Base-by-base conservation (phyloP, 2,113 vertebrate genomes). In the Cynoglossus semilaevis region DNA sequence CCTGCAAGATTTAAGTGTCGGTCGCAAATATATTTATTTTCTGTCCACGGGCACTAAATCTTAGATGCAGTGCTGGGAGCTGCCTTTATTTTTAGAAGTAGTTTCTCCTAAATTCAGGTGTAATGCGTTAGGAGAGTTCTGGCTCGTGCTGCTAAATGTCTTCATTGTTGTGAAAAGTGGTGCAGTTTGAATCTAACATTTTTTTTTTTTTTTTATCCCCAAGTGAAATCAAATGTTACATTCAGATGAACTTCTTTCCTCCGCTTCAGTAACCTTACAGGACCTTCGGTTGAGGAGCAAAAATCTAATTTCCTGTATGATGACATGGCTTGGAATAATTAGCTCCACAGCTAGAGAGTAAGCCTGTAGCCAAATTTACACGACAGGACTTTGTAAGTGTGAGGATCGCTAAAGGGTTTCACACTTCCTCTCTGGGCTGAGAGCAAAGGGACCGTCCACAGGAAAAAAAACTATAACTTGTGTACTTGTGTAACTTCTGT, bases 1-100 rank as follows among this genome's bases (percentile, higher is more conserved):
- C 62, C 71, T 72, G 75, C 35, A 60, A 49, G 16, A 70, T 47
- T 51, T 7, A 40, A 29, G 7, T 3, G 65, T 76, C 54, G 44
- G 38, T 62, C 37, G 17, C 63, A 73, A 29, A 29, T 29, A 29
- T 60, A 58, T 55, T 40, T 13, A 60, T 37, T 63, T 67, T 47
- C n/a, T 36, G 51, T 67, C 74, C 22, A 74, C 58, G 51, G 66
- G 51, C 16, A 10, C 9, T 41, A 50, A 1, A 74, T 66, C 49
- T 29, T 29, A 8, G 42, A 52, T 55, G 61, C 63, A 64, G 63
- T 60, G 50, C 40, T 56, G 44, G 37, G 47, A 47, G 17, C 29
- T 61, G 17, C 19, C 9, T 17, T 70, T 12, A 36, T 29, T 59
- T 61, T 67, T 67, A 40, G 53, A 64, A 60, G 59, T 62, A 17